Evolutionary conservation across 2,113 vertebrate genomes (phyloP).

Genomic region (Oncorhynchus masou): DNA sequence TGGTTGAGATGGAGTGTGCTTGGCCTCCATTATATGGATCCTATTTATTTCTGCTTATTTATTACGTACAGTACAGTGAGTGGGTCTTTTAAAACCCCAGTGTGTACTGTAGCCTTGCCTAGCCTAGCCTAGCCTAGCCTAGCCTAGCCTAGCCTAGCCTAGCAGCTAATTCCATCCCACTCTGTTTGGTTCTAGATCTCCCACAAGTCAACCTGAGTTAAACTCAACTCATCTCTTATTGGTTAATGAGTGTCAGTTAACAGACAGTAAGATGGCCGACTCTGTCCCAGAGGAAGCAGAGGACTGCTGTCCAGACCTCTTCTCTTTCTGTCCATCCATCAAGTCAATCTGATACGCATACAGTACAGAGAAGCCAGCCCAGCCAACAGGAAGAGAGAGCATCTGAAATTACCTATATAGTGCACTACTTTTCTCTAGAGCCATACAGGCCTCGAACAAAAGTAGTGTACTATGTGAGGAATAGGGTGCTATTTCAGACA

Average conservation of each 20-base stretch:
- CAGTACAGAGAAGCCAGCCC: background rate
- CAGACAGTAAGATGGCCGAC: constrained; percentile 21
- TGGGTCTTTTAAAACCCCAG: constrained; percentile 49
- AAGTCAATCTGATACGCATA: background rate
- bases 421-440: too few relatives aligned
- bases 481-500: constrained; percentile 26
- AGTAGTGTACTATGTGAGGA: too few relatives aligned
- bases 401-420: constrained; percentile 49
- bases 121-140: background rate
- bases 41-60: constrained; percentile 54
- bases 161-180: constrained; percentile 56
- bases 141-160: too few relatives aligned
- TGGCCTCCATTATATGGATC: constrained; percentile 56
- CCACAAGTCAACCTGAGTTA: constrained; percentile 12
- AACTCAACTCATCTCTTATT: constrained; percentile 13
- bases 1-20: constrained; percentile 16
- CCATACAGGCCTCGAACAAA: too few relatives aligned
- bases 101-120: constrained; percentile 29
- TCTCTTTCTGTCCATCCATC: background rate
- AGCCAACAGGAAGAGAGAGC: background rate
- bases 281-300: constrained; percentile 6
- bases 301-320: background rate
- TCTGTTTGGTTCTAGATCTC: constrained; percentile 38
- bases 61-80: constrained; percentile 37
- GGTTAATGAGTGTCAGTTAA: constrained; percentile 34